phyloP scores from a whole-genome alignment of 1,140 invertebrate species.

The Ladona fulva region DNA sequence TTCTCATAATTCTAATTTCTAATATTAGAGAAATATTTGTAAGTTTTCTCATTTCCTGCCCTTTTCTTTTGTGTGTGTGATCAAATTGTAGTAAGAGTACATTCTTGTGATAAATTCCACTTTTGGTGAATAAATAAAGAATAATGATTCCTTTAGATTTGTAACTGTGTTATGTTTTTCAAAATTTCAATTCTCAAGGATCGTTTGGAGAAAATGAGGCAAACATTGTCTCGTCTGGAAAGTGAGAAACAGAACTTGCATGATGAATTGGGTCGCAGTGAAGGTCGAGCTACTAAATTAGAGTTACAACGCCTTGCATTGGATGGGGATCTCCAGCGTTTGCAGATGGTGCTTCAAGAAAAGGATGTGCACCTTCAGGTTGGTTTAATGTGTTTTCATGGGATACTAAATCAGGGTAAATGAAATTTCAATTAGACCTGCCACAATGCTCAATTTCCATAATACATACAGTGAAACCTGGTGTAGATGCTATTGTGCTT shows the following conservation, averaged over 20 bases:
- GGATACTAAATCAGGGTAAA: too few species aligned
- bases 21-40: too few species aligned
- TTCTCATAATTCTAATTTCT: too few species aligned
- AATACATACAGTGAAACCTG: too few species aligned
- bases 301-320: constrained; percentile 74
- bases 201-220: constrained; percentile 59
- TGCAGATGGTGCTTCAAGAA: constrained; percentile 77
- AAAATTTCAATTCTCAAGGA: constrained; percentile 46
- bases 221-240: constrained; percentile 56
- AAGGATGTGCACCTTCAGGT: constrained; percentile 65
- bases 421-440: too few species aligned
- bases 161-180: not conserved
- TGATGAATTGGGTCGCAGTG: constrained; percentile 63
- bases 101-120: too few species aligned
- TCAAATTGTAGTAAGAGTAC: constrained; percentile 14
- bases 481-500: too few species aligned
- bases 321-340: constrained; percentile 76
- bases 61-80: too few species aligned
- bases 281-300: constrained; percentile 70
- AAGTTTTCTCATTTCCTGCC: too few species aligned
- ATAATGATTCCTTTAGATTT: not conserved
- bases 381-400: constrained; percentile 16
- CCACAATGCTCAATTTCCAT: too few species aligned
- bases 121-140: too few species aligned
- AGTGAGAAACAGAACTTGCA: constrained; percentile 70